Base-by-base conservation (phyloP, 2,888 invertebrate species). In the Nymphalis c-album region DNA sequence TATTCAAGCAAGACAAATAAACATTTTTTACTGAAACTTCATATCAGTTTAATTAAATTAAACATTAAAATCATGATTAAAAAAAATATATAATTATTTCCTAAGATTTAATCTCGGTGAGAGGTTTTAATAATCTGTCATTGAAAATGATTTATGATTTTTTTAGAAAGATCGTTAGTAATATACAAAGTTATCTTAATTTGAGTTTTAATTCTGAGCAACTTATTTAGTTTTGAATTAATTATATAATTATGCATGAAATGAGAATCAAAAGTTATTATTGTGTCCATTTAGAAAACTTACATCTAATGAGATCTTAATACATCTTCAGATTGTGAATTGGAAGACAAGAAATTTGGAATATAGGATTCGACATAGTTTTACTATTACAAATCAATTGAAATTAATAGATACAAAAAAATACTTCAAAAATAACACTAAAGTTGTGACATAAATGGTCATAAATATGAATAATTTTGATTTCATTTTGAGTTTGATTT, bases 291-390 rank as follows among this genome's bases (percentile, higher is more conserved):
- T 18, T 57, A 8, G 10, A 40, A 40, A 61, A 58, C 48, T 71
- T 69, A 71, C 45, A 58, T 22, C 63, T 70, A 71, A 68, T 70
- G 73, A 75, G 72, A 72, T 71, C 69, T 58, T 60, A 64, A 55
- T 64, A 63, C 58, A 67, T 71, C 50, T 60, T 72, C 51, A 50
- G 50, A 59, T 62, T 51, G 55, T 51, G 64, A 55, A 64, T 70
- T 75, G 75, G 76, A 76, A 76, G 76, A 75, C 75, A 62, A 75
- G 68, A 73, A 45, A 62, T 40, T 40, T 40, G 40, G 40, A 40
- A 40, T 13, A 13, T 40, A 40, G 40, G 40, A 51, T 64, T 67
- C 53, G 55, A 69, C 55, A 69, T 67, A 50, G 59, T 51, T 63
- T 46, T 18, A 26, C 48, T 66, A 66, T 45, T 46, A 57, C 35